A percentile compares a stretch with the other conserved stretches of the same genome.
phyloP scores from a whole-genome alignment of 2,113 vertebrate genomes.

The Oxyura jamaicensis region DNA sequence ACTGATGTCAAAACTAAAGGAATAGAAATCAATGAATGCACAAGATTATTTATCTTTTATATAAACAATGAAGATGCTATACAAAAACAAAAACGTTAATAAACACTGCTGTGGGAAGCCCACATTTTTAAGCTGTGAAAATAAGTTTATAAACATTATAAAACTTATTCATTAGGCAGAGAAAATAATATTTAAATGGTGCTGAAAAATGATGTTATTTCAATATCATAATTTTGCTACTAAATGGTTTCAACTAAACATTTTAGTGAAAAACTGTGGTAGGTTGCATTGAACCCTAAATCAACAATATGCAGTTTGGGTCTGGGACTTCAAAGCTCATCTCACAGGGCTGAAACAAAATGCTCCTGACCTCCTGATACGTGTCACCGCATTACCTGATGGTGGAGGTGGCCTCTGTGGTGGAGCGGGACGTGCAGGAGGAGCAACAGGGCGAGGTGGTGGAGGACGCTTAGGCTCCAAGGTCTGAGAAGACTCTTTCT shows the following conservation, averaged over 20 bases:
- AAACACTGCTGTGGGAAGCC: not conserved
- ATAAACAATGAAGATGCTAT: not conserved
- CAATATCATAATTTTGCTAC: not conserved
- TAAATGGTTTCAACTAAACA: not conserved
- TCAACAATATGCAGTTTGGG: not conserved
- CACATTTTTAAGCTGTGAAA: not conserved
- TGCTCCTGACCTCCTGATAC: not conserved
- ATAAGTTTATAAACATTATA: not conserved
- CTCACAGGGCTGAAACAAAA: not conserved
- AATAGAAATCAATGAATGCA: not conserved
- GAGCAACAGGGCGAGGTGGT: slow-evolving; percentile 88
- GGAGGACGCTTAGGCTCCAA: slow-evolving; percentile 91
- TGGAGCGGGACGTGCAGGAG: slow-evolving; percentile 90
- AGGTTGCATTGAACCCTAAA: not conserved
- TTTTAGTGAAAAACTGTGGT: not conserved
- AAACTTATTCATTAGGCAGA: not conserved
- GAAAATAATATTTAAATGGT: not conserved
- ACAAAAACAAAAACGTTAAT: not conserved
- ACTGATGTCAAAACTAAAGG: slow-evolving; percentile 12
- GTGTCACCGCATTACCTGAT: slow-evolving; percentile 80
- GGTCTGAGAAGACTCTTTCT: slow-evolving; percentile 73
- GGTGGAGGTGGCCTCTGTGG: slow-evolving; percentile 96
- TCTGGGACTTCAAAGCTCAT: not conserved
- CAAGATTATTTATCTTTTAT: not conserved
- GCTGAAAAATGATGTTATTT: not conserved